These are phyloP conservation scores for Catostomus latipinnis DNA, from an alignment of 2,797 vertebrate species.

Conservation along the genomic window DNA sequence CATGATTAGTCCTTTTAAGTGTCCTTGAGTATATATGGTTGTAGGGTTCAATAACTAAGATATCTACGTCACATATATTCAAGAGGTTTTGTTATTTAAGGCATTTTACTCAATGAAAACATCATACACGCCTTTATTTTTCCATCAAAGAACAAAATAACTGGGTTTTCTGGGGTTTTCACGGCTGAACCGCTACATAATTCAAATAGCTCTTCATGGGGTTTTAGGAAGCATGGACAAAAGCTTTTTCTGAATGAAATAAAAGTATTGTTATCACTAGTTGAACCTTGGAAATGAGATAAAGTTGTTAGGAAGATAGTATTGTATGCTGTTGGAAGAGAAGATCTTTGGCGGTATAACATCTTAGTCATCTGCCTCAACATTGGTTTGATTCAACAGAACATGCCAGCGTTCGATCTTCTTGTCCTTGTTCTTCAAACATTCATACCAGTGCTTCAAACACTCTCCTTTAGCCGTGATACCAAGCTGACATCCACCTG, in stretches of 20 bases:
- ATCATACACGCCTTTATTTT: background rate
- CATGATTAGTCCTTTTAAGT: constrained; percentile 15
- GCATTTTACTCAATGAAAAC: constrained; percentile 24
- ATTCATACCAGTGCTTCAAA: constrained; percentile 98
- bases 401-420: constrained; percentile 96
- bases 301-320: constrained; percentile 7
- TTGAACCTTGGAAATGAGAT: background rate
- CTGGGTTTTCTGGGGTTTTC: constrained; percentile 1
- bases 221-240: constrained; percentile 43
- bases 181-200: constrained; percentile 38
- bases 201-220: constrained; percentile 30
- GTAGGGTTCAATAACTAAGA: constrained; percentile 22
- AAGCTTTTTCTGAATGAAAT: background rate
- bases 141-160: constrained; percentile 9
- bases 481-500: constrained; percentile 93
- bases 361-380: constrained; percentile 84
- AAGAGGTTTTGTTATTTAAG: constrained; percentile 26
- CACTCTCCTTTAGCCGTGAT: constrained; percentile 94
- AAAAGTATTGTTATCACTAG: background rate
- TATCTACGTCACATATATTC: constrained; percentile 28
- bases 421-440: constrained; percentile 98
- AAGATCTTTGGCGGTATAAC: background rate
- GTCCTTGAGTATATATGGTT: constrained; percentile 26
- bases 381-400: constrained; percentile 86
- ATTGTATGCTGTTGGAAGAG: constrained; percentile 21